phyloP scores from a whole-genome alignment of 30 jellyfish, hydroid and myxozoan species.

The Haliclystus octoradiatus region DNA sequence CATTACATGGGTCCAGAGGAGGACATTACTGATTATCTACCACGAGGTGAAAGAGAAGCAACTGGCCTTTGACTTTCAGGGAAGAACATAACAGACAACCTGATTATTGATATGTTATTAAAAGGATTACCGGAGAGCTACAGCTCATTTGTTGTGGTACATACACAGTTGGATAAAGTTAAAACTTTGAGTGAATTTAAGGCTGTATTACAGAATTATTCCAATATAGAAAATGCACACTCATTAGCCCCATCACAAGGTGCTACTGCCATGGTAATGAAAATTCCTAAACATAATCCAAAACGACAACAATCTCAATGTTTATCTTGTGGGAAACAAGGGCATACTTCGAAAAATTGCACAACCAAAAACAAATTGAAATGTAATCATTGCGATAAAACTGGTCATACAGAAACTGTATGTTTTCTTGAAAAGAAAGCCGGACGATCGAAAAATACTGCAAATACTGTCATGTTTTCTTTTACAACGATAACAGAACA shows the following conservation, averaged over 20 bases:
- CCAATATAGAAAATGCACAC: conserved; percentile 19
- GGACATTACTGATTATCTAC: conserved; percentile 10
- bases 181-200: conserved; percentile 22
- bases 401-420: conserved; percentile 20
- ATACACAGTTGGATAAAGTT: conserved; percentile 32
- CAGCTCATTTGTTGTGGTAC: too few species aligned
- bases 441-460: too few species aligned
- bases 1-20: conserved; percentile 13
- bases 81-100: conserved; percentile 19
- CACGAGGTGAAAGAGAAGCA: conserved; percentile 10
- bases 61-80: conserved; percentile 16
- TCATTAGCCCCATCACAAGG: conserved; percentile 19
- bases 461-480: too few species aligned
- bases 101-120: conserved; percentile 3
- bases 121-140: too few species aligned
- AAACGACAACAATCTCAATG: conserved; percentile 26
- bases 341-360: conserved; percentile 27
- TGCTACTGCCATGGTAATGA: conserved; percentile 21
- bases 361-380: conserved; percentile 6
- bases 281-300: conserved; percentile 1
- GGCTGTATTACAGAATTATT: conserved; percentile 27
- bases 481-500: too few species aligned
- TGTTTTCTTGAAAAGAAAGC: conserved; percentile 12
- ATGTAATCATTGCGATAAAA: conserved; percentile 16
- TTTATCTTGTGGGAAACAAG: conserved; percentile 27